These are phyloP conservation scores for Apostichopus californicus DNA, from an alignment of 35 echinoderm and acorn worm species.

Conservation along the genomic window DNA sequence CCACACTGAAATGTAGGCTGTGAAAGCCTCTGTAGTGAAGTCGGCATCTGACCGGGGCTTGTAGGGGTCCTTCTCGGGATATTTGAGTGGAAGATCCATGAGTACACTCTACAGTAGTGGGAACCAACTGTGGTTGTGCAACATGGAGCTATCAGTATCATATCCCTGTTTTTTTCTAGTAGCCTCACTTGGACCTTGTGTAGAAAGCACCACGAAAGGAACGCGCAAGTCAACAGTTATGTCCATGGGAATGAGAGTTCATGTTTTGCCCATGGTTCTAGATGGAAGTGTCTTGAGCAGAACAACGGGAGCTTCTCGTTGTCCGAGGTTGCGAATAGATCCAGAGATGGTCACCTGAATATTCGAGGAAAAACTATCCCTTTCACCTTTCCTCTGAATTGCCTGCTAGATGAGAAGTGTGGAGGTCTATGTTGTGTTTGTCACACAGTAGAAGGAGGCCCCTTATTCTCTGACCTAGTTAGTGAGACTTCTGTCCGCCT, in stretches of 20 bases:
- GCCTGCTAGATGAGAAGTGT: conserved; percentile 44
- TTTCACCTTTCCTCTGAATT: not conserved
- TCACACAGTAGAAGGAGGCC: not conserved
- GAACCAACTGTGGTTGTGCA: not conserved
- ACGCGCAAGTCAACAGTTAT: too few relatives aligned
- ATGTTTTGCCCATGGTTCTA: too few relatives aligned
- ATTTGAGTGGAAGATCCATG: not conserved
- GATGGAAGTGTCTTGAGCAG: too few relatives aligned
- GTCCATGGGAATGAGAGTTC: too few relatives aligned
- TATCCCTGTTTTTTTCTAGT: too few relatives aligned
- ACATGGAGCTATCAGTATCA: not conserved
- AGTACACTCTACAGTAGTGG: not conserved
- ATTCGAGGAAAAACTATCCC: not conserved
- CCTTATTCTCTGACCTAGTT: not conserved
- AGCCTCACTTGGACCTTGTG: conserved; percentile 6
- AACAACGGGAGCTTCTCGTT: too few relatives aligned
- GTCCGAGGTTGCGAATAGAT: too few relatives aligned
- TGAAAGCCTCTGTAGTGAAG: not conserved
- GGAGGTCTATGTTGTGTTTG: not conserved
- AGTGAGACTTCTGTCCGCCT: not conserved
- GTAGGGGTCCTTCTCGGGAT: not conserved
- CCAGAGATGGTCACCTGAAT: too few relatives aligned
- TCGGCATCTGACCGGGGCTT: not conserved
- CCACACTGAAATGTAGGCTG: conserved; percentile 5
- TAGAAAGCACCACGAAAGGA: not conserved